A percentile compares a stretch with the other conserved stretches of the same genome.
phyloP scores from a whole-genome alignment of 2,797 vertebrate species.

The Microhierax caerulescens region DNA sequence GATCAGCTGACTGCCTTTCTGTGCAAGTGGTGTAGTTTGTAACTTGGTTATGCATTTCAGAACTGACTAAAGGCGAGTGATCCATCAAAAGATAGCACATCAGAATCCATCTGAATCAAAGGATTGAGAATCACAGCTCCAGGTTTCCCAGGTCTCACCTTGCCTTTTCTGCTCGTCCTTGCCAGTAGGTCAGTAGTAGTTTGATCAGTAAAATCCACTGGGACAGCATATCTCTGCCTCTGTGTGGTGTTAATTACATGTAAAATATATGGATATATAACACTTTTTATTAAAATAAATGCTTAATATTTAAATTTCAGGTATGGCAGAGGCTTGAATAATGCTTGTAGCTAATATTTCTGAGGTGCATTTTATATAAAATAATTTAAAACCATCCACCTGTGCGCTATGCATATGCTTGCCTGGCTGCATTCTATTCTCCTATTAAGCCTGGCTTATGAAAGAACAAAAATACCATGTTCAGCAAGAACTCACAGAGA shows the following conservation, averaged over 20 bases:
- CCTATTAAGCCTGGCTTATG: background rate
- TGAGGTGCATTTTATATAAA: background rate
- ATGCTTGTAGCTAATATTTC: background rate
- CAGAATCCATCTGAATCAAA: background rate
- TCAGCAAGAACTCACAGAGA: background rate
- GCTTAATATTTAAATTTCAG: background rate
- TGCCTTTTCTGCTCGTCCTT: background rate
- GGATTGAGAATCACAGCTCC: background rate
- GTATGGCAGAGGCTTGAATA: background rate
- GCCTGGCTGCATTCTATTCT: background rate
- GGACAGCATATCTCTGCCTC: background rate
- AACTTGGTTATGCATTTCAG: background rate
- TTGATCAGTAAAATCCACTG: background rate
- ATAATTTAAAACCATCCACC: background rate
- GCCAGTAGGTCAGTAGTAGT: background rate
- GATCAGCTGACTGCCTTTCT: background rate
- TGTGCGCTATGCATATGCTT: background rate
- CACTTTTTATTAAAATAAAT: background rate
- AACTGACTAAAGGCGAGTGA: background rate
- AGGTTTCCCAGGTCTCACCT: background rate
- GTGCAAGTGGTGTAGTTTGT: background rate
- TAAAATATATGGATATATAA: background rate
- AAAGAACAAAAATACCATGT: background rate
- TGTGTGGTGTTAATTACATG: background rate
- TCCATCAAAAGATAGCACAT: background rate